These are phyloP conservation scores for Pagetopsis macropterus DNA, from an alignment of 2,797 vertebrate species.

Conservation along the genomic window DNA sequence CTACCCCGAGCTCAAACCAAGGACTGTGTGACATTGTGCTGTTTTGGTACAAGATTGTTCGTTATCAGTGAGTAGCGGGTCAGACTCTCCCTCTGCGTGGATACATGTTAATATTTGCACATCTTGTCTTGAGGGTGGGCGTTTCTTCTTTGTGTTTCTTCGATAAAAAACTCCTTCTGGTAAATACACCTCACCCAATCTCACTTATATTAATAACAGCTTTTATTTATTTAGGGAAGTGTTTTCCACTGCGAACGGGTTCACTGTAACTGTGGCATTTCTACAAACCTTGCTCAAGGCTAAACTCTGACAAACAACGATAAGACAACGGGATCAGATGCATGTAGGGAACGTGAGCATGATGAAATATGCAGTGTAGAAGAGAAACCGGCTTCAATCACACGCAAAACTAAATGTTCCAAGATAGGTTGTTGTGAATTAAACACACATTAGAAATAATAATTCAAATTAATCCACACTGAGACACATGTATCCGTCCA, in stretches of 20 bases:
- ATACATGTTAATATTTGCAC: constrained; percentile 57
- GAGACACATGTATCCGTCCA: too few species aligned
- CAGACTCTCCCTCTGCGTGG: constrained; percentile 15
- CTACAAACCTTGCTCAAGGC: constrained; percentile 32
- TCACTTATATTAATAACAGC: constrained; percentile 21
- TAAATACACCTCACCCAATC: constrained; percentile 32
- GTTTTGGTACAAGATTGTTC: constrained; percentile 14
- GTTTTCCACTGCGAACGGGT: constrained; percentile 20
- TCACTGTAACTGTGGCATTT: constrained; percentile 1
- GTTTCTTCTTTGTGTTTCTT: constrained; percentile 32
- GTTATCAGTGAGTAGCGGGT: constrained; percentile 24
- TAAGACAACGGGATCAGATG: background rate
- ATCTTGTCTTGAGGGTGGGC: constrained; percentile 1
- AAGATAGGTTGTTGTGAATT: too few species aligned
- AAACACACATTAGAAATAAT: too few species aligned
- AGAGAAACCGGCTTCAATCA: background rate
- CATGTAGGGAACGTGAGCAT: background rate
- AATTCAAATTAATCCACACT: too few species aligned
- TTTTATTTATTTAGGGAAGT: constrained; percentile 44
- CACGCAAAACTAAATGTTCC: too few species aligned
- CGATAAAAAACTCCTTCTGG: constrained; percentile 27
- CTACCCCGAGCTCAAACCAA: constrained; percentile 14
- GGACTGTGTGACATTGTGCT: constrained; percentile 44
- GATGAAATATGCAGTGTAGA: background rate
- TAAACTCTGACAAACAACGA: background rate